Evolutionary conservation across 2,113 vertebrate genomes (phyloP).

Genomic region (Ceyx cyanopectus): DNA sequence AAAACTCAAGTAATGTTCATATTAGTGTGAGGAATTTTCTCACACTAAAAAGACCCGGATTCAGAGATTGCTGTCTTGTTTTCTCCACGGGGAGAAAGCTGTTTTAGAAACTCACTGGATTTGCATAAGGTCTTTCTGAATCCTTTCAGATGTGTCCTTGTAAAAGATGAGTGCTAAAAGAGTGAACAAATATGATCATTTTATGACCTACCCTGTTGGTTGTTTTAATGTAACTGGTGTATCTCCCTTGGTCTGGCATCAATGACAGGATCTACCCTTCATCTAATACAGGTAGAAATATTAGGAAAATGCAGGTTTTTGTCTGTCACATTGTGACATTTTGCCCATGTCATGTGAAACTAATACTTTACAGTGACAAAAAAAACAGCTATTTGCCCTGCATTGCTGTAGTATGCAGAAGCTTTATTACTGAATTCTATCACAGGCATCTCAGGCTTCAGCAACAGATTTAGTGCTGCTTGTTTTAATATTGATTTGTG

Average conservation of each 20-base stretch:
- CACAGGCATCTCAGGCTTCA: background rate
- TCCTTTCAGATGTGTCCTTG: background rate
- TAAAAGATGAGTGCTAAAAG: background rate
- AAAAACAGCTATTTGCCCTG: too few relatives aligned
- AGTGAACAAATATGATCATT: background rate
- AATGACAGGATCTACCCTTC: background rate
- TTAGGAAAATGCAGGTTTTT: rapidly evolving
- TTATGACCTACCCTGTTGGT: too few relatives aligned
- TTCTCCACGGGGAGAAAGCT: background rate
- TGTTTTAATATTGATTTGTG: background rate
- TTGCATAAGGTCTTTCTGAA: background rate
- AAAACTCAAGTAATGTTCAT: background rate
- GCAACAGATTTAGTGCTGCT: background rate
- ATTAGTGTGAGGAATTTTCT: background rate
- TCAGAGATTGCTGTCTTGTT: background rate
- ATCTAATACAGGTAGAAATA: background rate
- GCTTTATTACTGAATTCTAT: background rate
- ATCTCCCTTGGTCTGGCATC: background rate
- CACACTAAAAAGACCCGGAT: rapidly evolving
- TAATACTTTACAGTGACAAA: too few relatives aligned
- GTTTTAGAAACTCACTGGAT: background rate
- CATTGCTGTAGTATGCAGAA: background rate
- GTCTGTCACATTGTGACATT: too few relatives aligned
- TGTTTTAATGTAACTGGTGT: background rate
- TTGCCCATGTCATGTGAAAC: too few relatives aligned